These are phyloP conservation scores for Puffinus mauretanicus DNA, from an alignment of 2,113 vertebrate genomes.

Conservation along the genomic window DNA sequence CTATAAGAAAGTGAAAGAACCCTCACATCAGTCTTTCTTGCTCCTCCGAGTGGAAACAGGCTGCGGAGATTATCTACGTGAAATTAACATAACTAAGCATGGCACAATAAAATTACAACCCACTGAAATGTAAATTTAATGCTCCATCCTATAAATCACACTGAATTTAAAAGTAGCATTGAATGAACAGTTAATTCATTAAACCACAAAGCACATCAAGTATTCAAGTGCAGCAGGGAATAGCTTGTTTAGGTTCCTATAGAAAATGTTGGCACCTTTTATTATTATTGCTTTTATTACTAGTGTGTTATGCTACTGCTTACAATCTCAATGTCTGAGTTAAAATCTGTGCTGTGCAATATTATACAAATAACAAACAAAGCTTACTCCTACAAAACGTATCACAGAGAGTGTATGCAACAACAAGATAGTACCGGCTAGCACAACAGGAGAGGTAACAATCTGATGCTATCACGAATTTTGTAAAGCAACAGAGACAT, in stretches of 20 bases:
- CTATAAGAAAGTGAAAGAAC: conserved; percentile 32
- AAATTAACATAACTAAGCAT: background rate
- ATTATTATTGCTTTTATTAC: background rate
- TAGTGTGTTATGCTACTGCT: background rate
- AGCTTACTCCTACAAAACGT: background rate
- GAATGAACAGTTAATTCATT: background rate
- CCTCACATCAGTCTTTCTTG: background rate
- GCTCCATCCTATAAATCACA: background rate
- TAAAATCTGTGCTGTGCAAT: background rate
- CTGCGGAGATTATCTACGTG: background rate
- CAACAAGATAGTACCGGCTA: background rate
- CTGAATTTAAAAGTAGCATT: background rate
- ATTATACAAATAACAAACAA: background rate
- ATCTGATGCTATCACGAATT: background rate
- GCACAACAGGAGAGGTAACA: background rate
- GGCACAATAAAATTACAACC: background rate
- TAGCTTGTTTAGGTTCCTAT: background rate
- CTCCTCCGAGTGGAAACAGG: background rate
- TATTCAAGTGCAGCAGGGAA: background rate
- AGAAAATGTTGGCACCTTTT: background rate
- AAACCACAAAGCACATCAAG: background rate
- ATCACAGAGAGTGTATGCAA: background rate
- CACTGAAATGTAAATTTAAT: conserved; percentile 1
- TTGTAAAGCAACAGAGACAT: background rate
- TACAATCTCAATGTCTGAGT: background rate